Evolutionary conservation across 2,113 vertebrate species (phyloP).

Genomic region (Oncorhynchus nerka): DNA sequence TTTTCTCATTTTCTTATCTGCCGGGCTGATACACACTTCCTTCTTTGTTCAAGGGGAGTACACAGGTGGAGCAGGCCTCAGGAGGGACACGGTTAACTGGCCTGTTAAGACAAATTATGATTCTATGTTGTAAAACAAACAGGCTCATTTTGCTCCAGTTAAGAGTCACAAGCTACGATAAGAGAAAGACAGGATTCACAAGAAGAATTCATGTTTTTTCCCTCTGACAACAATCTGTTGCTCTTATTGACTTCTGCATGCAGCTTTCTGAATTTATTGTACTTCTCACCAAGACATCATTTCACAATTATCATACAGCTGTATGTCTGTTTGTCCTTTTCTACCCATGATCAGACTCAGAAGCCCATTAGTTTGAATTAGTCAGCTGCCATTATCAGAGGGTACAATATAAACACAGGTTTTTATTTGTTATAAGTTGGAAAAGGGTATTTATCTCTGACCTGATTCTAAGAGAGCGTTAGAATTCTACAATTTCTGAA

Average conservation of each 20-base stretch:
- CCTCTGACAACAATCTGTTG: slow-evolving; percentile 22
- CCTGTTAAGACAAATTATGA: slow-evolving; percentile 32
- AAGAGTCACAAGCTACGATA: slow-evolving; percentile 28
- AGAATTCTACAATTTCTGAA: background rate
- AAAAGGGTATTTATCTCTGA: slow-evolving; percentile 20
- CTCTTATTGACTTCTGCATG: slow-evolving; percentile 12
- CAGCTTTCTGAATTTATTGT: slow-evolving; percentile 17
- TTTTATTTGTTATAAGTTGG: slow-evolving; percentile 14
- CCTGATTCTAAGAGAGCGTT: slow-evolving; percentile 5
- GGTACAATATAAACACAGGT: background rate
- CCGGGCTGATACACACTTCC: slow-evolving; percentile 30
- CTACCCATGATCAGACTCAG: slow-evolving; percentile 3
- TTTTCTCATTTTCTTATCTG: slow-evolving; percentile 32
- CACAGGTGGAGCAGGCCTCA: slow-evolving; percentile 12
- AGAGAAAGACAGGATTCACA: slow-evolving; percentile 1
- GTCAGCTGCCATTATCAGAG: slow-evolving; percentile 16
- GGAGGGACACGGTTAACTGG: slow-evolving; percentile 18
- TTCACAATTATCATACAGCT: slow-evolving; percentile 4
- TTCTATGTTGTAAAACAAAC: slow-evolving; percentile 19
- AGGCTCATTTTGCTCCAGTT: slow-evolving; percentile 14
- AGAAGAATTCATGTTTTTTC: slow-evolving; percentile 8
- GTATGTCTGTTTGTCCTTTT: slow-evolving; percentile 8
- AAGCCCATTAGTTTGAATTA: slow-evolving; percentile 18
- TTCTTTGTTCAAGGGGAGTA: slow-evolving; percentile 45
- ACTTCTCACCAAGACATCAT: background rate